Conservation (phyloP, 2,888 invertebrate genomes). For the Disparrhopalites patrizii region DNA sequence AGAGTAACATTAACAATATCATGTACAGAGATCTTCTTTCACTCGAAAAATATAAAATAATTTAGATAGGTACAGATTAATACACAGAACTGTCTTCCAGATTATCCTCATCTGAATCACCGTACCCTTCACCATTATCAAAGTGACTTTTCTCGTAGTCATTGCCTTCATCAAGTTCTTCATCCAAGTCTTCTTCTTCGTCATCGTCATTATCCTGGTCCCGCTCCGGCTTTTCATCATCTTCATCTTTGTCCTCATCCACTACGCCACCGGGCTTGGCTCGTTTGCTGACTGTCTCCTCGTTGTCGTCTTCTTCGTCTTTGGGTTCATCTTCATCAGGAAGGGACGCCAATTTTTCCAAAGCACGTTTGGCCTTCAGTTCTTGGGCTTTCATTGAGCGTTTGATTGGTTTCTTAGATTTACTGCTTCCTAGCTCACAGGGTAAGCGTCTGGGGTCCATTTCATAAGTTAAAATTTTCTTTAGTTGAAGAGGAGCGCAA, state of each 20-base stretch:
- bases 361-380: conserved; percentile 24
- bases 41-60: too few species aligned
- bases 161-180: conserved; percentile 55
- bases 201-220: conserved; percentile 34
- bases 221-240: conserved; percentile 42
- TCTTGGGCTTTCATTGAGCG: neutral
- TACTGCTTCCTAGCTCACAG: conserved; percentile 8
- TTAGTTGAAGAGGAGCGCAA: conserved; percentile 48
- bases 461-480: conserved; percentile 5
- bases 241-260: conserved; percentile 49
- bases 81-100: conserved; percentile 46
- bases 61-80: neutral
- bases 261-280: conserved; percentile 44
- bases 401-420: neutral
- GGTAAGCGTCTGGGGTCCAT: conserved; percentile 26
- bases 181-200: conserved; percentile 55
- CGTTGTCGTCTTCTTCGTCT: conserved; percentile 40
- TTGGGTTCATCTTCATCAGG: conserved; percentile 45
- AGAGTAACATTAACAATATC: too few species aligned
- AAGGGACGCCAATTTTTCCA: conserved; percentile 39
- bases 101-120: conserved; percentile 54
- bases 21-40: too few species aligned
- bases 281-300: conserved; percentile 30
- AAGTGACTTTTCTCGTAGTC: conserved; percentile 49
- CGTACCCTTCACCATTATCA: conserved; percentile 56